Percentiles rank a stretch among this genome's conserved stretches.
phyloP scores from a whole-genome alignment of 2,797 vertebrate species.

The Acanthornis magna region DNA sequence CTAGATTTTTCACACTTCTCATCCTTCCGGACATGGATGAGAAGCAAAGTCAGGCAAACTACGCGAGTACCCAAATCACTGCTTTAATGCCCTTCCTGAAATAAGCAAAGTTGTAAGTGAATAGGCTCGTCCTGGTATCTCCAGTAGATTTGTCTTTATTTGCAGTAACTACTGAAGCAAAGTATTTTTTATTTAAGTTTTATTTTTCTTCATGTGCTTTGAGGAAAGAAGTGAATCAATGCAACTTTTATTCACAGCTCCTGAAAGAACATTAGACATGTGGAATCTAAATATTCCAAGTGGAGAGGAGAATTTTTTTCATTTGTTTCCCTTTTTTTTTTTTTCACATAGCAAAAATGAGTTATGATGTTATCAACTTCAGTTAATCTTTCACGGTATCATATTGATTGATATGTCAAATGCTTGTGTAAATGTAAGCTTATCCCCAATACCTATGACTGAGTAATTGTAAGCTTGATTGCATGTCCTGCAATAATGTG shows the following conservation, averaged over 20 bases:
- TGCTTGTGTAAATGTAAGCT: conserved; percentile 28
- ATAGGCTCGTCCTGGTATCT: background rate
- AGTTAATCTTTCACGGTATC: conserved; percentile 1
- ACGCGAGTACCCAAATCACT: fast-evolving
- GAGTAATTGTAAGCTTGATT: conserved; percentile 19
- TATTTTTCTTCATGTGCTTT: background rate
- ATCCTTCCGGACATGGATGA: background rate
- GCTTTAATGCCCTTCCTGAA: background rate
- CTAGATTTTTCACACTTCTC: background rate
- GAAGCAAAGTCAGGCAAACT: background rate
- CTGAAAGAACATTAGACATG: background rate
- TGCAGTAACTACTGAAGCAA: background rate
- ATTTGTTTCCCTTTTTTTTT: background rate
- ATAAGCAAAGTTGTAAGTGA: background rate
- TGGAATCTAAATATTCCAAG: background rate
- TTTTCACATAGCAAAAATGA: background rate
- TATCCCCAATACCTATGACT: background rate
- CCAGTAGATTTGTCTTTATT: background rate
- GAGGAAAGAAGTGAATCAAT: background rate
- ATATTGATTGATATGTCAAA: conserved; percentile 36
- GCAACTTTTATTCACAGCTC: background rate
- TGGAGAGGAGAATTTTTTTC: background rate
- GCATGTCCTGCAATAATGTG: background rate
- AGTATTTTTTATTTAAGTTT: background rate
- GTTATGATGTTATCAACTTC: background rate